Conservation (phyloP, 2,113 vertebrate genomes). For the Triplophysa tibetana region DNA sequence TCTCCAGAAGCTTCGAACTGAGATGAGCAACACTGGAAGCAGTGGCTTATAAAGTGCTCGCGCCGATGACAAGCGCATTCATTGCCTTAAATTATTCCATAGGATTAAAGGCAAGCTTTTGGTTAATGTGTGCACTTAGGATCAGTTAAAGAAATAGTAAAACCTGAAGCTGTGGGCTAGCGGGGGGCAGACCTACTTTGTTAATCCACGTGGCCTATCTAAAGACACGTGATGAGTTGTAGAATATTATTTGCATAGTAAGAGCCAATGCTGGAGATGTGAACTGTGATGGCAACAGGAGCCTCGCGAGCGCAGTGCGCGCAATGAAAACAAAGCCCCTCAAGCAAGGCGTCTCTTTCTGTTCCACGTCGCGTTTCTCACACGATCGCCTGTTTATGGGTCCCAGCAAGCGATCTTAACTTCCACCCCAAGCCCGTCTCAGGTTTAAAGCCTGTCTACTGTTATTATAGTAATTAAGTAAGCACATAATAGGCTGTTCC, state of each 20-base stretch:
- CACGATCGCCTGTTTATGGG: slow-evolving; percentile 86
- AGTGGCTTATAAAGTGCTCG: slow-evolving; percentile 86
- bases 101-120: slow-evolving; percentile 86
- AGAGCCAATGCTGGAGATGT: slow-evolving; percentile 72
- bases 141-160: slow-evolving; percentile 84
- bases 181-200: slow-evolving; percentile 88
- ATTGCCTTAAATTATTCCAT: slow-evolving; percentile 83
- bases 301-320: slow-evolving; percentile 74
- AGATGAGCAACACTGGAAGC: slow-evolving; percentile 67
- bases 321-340: slow-evolving; percentile 77
- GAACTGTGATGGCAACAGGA: slow-evolving; percentile 64
- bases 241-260: slow-evolving; percentile 83
- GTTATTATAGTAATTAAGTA: slow-evolving; percentile 99
- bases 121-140: slow-evolving; percentile 88
- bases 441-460: slow-evolving; percentile 96
- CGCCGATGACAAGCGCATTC: slow-evolving; percentile 75
- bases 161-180: slow-evolving; percentile 76
- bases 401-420: slow-evolving; percentile 81
- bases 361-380: slow-evolving; percentile 80
- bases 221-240: slow-evolving; percentile 86
- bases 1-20: slow-evolving; percentile 58
- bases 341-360: slow-evolving; percentile 70
- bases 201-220: slow-evolving; percentile 95
- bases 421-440: slow-evolving; percentile 78
- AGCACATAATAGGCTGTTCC: slow-evolving; percentile 99